Evolutionary conservation across 2,888 invertebrate species (phyloP).

Genomic region (Chrysodeixis includens): DNA sequence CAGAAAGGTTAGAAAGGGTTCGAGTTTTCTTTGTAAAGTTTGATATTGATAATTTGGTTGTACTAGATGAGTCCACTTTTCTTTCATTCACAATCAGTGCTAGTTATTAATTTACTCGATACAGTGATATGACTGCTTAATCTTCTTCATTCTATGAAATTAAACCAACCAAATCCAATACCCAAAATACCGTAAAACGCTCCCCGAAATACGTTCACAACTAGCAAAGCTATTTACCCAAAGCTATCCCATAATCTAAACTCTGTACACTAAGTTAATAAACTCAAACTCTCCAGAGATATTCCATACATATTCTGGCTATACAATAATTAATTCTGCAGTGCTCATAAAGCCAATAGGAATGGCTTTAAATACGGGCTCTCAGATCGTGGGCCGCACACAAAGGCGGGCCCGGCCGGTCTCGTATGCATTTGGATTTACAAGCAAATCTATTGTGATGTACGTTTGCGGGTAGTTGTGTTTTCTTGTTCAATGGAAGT

Average conservation of each 20-base stretch:
- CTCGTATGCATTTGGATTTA: conserved; percentile 29
- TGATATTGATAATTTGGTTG: neutral
- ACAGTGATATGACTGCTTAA: too few species aligned
- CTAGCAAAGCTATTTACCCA: conserved; percentile 45
- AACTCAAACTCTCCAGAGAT: conserved; percentile 53
- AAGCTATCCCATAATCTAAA: conserved; percentile 49
- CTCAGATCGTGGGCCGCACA: conserved; percentile 28
- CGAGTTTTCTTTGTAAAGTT: neutral
- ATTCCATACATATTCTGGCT: conserved; percentile 52
- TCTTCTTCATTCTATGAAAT: conserved; percentile 14
- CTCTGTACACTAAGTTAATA: conserved; percentile 48
- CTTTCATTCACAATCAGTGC: too few species aligned
- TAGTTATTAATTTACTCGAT: too few species aligned
- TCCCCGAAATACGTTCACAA: conserved; percentile 36
- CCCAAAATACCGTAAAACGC: conserved; percentile 25
- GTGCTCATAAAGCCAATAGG: conserved; percentile 45
- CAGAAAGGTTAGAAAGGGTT: neutral
- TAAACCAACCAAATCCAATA: conserved; percentile 19
- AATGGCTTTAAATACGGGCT: conserved; percentile 48
- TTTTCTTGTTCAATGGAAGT: conserved; percentile 19
- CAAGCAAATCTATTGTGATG: conserved; percentile 43
- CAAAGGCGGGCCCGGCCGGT: conserved; percentile 40
- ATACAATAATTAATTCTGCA: conserved; percentile 64
- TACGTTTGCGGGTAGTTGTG: conserved; percentile 25
- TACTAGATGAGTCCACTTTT: too few species aligned